These are phyloP conservation scores for Tenthredo amoena DNA, from an alignment of 2,888 invertebrate genomes.

Conservation along the genomic window DNA sequence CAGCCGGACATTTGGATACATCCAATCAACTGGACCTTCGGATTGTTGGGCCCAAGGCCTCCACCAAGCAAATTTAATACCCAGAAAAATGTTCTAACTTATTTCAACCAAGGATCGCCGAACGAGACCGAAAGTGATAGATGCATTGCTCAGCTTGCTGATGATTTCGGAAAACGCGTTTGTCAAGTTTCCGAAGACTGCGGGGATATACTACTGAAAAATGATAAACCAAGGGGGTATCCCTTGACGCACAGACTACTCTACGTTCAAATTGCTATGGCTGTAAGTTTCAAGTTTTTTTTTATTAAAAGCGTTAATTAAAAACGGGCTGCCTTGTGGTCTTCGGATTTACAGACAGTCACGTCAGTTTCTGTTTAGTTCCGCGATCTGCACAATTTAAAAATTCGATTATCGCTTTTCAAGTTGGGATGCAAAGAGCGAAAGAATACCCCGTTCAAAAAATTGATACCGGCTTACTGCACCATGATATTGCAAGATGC, in stretches of 20 bases:
- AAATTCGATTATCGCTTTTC: not conserved
- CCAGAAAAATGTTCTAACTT: slow-evolving; percentile 29
- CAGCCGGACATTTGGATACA: slow-evolving; percentile 66
- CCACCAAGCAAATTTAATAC: slow-evolving; percentile 41
- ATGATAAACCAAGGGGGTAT: slow-evolving; percentile 71
- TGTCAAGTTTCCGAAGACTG: slow-evolving; percentile 64
- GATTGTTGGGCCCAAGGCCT: slow-evolving; percentile 34
- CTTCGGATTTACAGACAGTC: not conserved
- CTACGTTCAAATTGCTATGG: slow-evolving; percentile 70
- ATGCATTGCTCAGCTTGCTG: slow-evolving; percentile 63
- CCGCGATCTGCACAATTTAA: not conserved
- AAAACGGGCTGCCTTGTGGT: not conserved
- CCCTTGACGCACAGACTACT: slow-evolving; percentile 76
- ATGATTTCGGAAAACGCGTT: not conserved
- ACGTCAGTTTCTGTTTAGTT: not conserved
- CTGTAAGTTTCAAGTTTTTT: slow-evolving; percentile 61
- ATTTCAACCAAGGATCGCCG: slow-evolving; percentile 67
- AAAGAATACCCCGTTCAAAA: slow-evolving; percentile 45
- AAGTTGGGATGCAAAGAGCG: slow-evolving; percentile 63
- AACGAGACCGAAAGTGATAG: slow-evolving; percentile 66
- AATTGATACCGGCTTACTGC: slow-evolving; percentile 66
- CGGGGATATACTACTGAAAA: slow-evolving; percentile 62
- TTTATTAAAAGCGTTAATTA: not conserved
- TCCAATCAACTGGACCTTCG: slow-evolving; percentile 63
- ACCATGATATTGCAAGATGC: slow-evolving; percentile 70